Conservation (phyloP, 1,140 invertebrate species). For the Saccostrea glomerata region DNA sequence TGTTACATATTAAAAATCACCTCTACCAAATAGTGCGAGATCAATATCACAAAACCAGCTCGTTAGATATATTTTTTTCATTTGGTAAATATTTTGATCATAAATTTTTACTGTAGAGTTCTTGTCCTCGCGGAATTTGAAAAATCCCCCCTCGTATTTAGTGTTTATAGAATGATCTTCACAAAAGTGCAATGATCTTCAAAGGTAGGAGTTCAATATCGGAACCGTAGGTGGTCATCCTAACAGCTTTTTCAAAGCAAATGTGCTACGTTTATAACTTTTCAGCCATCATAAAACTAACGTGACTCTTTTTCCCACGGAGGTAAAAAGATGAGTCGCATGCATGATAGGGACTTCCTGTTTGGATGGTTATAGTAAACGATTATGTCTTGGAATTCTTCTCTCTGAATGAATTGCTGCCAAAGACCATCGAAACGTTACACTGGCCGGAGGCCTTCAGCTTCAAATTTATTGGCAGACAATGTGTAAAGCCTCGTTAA, state of each 20-base stretch:
- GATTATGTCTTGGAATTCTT: conserved; percentile 18
- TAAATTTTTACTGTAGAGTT: background rate
- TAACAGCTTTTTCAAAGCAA: background rate
- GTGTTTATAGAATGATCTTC: background rate
- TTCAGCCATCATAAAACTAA: background rate
- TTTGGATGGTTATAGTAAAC: background rate
- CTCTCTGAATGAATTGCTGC: background rate
- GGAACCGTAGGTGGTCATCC: conserved; percentile 3
- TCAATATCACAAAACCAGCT: too few species aligned
- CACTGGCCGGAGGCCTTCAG: background rate
- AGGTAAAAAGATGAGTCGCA: background rate
- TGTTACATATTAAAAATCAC: too few species aligned
- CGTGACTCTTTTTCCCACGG: conserved; percentile 31
- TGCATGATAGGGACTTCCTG: background rate
- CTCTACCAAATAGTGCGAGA: too few species aligned
- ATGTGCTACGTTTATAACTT: conserved; percentile 1
- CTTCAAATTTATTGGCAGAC: background rate
- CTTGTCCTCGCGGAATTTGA: background rate
- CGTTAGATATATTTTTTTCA: too few species aligned
- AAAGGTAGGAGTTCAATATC: conserved; percentile 15
- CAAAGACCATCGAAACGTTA: background rate
- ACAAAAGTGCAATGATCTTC: background rate
- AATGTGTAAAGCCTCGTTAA: conserved; percentile 13
- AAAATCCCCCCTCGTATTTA: background rate
- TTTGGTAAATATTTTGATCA: background rate